Base-by-base conservation (phyloP, 2,113 vertebrate species). In the Hemiscyllium ocellatum region DNA sequence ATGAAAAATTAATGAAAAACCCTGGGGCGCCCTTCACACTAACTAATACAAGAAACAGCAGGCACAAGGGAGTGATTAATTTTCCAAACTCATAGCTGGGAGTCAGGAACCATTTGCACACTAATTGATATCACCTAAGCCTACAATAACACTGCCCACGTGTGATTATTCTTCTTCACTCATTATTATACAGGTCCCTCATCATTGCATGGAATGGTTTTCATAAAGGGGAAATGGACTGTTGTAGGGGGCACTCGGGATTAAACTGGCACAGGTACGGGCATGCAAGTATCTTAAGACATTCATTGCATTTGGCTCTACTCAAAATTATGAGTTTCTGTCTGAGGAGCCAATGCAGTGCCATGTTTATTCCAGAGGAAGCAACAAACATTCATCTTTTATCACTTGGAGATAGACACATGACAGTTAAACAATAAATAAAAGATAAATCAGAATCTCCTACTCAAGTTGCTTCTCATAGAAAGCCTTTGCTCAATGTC, bases 401-500 rank as follows among this genome's bases (percentile, higher is more conserved):
- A 65, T n/a, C 89, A 37, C 6, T 22, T 66, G 61, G 61, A 33
- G 20, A 93, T 17, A 66, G 89, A 93, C n/a, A 61, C 26, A 15
- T 68, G 20, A 93, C 33, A 37, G 61, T 66, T 93, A 65, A 93
- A 93, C 15, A 66, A 37, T 66, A 93, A 66, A 93, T 93, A 93
- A 66, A 93, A 93, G 37, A 93, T 66, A 93, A 93, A 93, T 93
- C 37, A 93, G 65, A 93, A 93, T 66, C 17, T 33, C 33, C 12
- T 66, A 93, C 61, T 93, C 61, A 66, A 93, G 33, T 66, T 10
- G 6, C 37, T 37, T 66, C 37, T 93, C 89, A 37, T 66, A 66
- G 89, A 93, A 93, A 93, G 61, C 89, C 89, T 93, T 22, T 65
- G n/a, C 33, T 66, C 22, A 93, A 93, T 66, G 37, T 93, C 89